A percentile compares a stretch with the other conserved stretches of the same genome.
Evolutionary conservation across 2,888 invertebrate genomes (phyloP).

Genomic region (Agrotis segetum): DNA sequence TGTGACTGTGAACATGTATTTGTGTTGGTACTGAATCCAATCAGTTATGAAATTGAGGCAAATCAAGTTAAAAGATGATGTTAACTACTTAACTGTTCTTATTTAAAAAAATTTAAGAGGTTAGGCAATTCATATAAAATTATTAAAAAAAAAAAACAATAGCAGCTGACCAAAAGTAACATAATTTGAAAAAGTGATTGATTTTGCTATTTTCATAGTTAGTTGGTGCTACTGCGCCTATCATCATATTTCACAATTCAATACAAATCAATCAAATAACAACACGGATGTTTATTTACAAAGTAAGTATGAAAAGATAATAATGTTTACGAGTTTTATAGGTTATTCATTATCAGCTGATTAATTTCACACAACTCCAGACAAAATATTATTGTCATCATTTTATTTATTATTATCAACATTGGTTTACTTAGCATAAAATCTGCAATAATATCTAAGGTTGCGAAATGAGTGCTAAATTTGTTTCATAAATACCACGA

Average conservation of each 20-base stretch:
- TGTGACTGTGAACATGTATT: not conserved
- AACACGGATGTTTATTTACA: slow-evolving; percentile 17
- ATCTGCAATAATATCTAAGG: not conserved
- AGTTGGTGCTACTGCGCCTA: not conserved
- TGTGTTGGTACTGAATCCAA: slow-evolving; percentile 8
- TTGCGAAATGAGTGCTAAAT: slow-evolving; percentile 23
- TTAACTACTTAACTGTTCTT: too few relatives aligned
- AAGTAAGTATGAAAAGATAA: slow-evolving; percentile 34
- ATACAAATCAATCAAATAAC: slow-evolving; percentile 11
- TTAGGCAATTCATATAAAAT: too few relatives aligned
- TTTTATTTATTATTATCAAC: not conserved
- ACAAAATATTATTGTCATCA: slow-evolving; percentile 28
- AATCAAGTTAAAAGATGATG: not conserved
- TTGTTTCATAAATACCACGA: slow-evolving; percentile 10
- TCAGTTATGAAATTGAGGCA: slow-evolving; percentile 27
- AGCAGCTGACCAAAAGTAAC: not conserved
- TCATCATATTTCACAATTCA: slow-evolving; percentile 3
- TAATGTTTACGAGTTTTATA: slow-evolving; percentile 63
- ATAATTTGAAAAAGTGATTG: not conserved
- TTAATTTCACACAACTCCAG: slow-evolving; percentile 34
- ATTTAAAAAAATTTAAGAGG: too few relatives aligned
- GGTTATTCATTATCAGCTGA: slow-evolving; percentile 70
- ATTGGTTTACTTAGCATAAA: not conserved
- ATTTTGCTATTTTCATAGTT: not conserved
- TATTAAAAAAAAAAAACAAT: too few relatives aligned